Conservation (phyloP, 2,888 invertebrate species). For the Leucophora obtusa region DNA sequence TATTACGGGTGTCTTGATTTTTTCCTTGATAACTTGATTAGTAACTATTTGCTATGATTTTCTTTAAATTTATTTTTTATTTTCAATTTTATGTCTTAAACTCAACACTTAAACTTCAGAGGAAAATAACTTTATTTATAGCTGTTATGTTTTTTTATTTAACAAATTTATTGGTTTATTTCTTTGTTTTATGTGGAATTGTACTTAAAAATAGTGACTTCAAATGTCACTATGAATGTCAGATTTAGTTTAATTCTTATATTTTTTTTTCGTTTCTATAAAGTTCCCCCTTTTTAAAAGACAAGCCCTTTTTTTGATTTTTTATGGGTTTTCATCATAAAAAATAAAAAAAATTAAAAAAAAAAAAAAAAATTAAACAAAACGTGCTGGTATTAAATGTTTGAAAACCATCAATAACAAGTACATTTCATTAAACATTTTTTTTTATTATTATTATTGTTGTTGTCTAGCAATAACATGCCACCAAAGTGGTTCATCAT, state of each 20-base stretch:
- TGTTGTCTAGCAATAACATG: slow-evolving; percentile 40
- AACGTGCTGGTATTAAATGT: slow-evolving; percentile 61
- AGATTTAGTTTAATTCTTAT: slow-evolving; percentile 60
- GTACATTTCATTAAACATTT: slow-evolving; percentile 56
- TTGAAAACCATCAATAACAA: slow-evolving; percentile 60
- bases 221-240: slow-evolving; percentile 64
- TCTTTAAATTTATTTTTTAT: slow-evolving; percentile 16
- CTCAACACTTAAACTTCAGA: slow-evolving; percentile 35
- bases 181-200: slow-evolving; percentile 4
- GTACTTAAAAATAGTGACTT: slow-evolving; percentile 37
- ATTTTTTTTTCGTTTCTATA: slow-evolving; percentile 8
- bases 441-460: slow-evolving; percentile 20
- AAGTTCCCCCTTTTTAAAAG: slow-evolving; percentile 15
- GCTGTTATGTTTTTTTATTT: slow-evolving; percentile 5
- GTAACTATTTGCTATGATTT: slow-evolving; percentile 35
- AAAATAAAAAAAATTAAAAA: neutral
- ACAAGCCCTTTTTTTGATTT: slow-evolving; percentile 59
- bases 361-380: slow-evolving; percentile 13
- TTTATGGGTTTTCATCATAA: slow-evolving; percentile 24
- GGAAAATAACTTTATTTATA: slow-evolving; percentile 51
- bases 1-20: neutral
- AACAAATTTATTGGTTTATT: slow-evolving; percentile 46
- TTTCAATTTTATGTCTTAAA: slow-evolving; percentile 1
- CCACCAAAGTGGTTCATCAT: slow-evolving; percentile 60
- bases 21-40: slow-evolving; percentile 59